Base-by-base conservation (phyloP, 2,113 vertebrate genomes). In the Alaudala cheleensis region DNA sequence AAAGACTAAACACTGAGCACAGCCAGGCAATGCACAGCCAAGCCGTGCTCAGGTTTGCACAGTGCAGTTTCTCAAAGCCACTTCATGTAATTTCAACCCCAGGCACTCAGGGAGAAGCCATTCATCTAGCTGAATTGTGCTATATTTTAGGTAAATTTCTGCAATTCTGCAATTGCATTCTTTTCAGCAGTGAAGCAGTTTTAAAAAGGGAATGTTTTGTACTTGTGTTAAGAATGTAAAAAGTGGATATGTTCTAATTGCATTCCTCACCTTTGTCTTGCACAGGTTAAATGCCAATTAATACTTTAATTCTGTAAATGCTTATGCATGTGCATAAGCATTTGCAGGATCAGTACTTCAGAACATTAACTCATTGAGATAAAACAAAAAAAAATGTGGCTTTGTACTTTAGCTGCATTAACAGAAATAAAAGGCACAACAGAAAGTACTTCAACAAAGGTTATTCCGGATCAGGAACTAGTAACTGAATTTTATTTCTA, bases 271-370 rank as follows among this genome's bases (percentile, higher is more conserved):
- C 58, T 81, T 78, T 83, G 62, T 23, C 47, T 88, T 58, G 50
- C 47, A 74, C 47, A 88, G 54, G 71, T 86, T 88, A 95, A 88
- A 91, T 47, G 33, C 58, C 54, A 92, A 84, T 91, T 95, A 95
- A 88, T 90, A 90, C 85, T 87, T 95, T 87, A 95, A 91, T 91
- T 96, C 84, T 50, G 42, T 56, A 82, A 94, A 92, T 65, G 69
- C 86, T 92, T 87, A 76, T 42, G 60, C 74, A 88, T 60, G 53
- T 80, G 54, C 70, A 58, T 37, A 92, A 87, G 84, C 51, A 92
- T 78, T 76, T 88, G 22, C 50, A 86, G 76, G 86, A 82, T 91
- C 81, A 91, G 69, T 78, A 84, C 54, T 76, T 87, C n/a, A 81
- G 62, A 94, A 91, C 28, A 53, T 65, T 88, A 96, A 83, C 50